Evolutionary conservation across 2,888 invertebrate genomes (phyloP).

Genomic region (Orchestes rusci): DNA sequence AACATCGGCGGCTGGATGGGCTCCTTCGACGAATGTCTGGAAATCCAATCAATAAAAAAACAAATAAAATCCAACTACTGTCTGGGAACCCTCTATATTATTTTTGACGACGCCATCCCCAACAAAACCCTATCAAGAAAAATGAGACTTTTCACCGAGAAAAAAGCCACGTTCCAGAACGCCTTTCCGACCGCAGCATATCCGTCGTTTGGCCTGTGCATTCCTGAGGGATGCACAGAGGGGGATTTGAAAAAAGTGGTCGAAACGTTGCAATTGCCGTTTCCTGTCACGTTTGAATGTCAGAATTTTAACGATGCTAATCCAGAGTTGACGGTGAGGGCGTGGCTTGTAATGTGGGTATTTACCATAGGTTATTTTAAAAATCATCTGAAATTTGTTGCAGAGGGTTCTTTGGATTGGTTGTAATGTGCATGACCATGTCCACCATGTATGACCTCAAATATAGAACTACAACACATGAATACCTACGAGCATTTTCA

Average conservation of each 20-base stretch:
- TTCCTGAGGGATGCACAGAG: constrained; percentile 12
- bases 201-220: constrained; percentile 19
- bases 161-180: constrained; percentile 12
- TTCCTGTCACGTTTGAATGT: constrained; percentile 20
- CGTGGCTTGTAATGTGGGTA: constrained; percentile 28
- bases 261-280: constrained; percentile 6
- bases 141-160: constrained; percentile 9
- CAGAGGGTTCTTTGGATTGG: constrained; percentile 25
- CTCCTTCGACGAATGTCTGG: constrained; percentile 27
- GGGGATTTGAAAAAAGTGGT: constrained; percentile 12
- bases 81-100: constrained; percentile 20
- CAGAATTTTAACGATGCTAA: constrained; percentile 27
- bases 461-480: too few species aligned
- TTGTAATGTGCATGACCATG: constrained; percentile 15
- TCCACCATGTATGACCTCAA: constrained; percentile 28
- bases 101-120: constrained; percentile 4
- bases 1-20: constrained; percentile 28
- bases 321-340: constrained; percentile 22
- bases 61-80: constrained; percentile 28
- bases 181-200: constrained; percentile 12
- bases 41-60: constrained; percentile 18
- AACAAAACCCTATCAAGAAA: constrained; percentile 1
- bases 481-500: constrained; percentile 24
- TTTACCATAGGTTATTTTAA: neutral
- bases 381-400: constrained; percentile 6